Evolutionary conservation across 2,888 invertebrate genomes (phyloP).

Genomic region (Apamea crenata): DNA sequence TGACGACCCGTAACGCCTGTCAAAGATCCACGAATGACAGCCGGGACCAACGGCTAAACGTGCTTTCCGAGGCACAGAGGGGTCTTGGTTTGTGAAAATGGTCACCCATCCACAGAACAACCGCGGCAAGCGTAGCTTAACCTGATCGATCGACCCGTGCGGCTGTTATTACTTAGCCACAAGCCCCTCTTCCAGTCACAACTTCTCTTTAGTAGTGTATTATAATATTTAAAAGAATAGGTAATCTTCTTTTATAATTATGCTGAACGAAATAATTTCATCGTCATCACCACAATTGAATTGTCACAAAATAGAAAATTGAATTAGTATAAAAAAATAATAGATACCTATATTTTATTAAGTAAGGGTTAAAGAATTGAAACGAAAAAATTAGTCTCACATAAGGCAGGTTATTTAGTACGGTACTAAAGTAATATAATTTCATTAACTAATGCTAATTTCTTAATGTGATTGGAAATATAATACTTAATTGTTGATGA

Average conservation of each 20-base stretch:
- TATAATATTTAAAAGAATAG: background rate
- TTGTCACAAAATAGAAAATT: background rate
- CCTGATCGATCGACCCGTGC: no score
- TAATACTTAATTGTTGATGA: background rate
- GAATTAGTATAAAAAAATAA: background rate
- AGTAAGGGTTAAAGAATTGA: background rate
- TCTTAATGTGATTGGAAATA: slow-evolving; percentile 11
- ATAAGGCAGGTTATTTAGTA: background rate
- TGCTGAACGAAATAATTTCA: background rate
- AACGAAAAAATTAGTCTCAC: background rate
- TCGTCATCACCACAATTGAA: background rate
- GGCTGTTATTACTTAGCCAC: no score
- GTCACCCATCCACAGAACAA: no score
- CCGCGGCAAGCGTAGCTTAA: no score
- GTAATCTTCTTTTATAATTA: background rate
- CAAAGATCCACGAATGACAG: no score
- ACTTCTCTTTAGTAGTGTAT: background rate
- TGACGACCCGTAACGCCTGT: no score
- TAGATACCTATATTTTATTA: background rate
- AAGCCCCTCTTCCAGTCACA: no score
- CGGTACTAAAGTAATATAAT: background rate
- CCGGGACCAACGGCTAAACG: no score
- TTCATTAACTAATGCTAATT: slow-evolving; percentile 2
- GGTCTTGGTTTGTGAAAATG: no score
- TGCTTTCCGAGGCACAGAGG: no score